Base-by-base conservation (phyloP, 2,888 invertebrate species). In the Agrochola macilenta region DNA sequence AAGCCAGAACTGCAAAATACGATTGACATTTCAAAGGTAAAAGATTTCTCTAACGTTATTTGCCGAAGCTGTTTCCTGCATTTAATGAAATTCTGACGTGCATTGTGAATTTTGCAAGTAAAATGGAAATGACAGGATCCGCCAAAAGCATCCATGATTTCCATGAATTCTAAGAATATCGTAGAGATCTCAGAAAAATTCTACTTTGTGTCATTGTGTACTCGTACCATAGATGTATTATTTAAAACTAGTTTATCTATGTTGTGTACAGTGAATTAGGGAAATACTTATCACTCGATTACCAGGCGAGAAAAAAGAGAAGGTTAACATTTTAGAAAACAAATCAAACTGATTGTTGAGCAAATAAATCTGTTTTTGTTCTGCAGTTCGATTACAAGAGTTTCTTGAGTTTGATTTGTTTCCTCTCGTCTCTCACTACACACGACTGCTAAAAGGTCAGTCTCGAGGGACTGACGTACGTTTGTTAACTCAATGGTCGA, bases 331-430 rank as follows among this genome's bases (percentile, higher is more conserved):
- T 52, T 68, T 52, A 52, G n/a, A 35, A 69, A 69, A 35, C n/a
- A 11, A 35, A 52, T 54, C 9, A 35, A 49, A 4, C 35, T 46
- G 30, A 46, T 61, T 43, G 2, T 74, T 54, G 9, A 1, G 14
- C 12, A 17, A 60, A 74, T 65, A 61, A 74, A 80, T 80, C 60
- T n/a, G 12, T 79, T 64, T 68, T 73, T 63, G 12, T 52, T 68
- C 35, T 11, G 39, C 5, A 61, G 39, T 74, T 43, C 23, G 69
- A 61, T 75, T 30, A 49, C 49, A 23, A 74, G 7, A 54, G 30
- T 26, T 64, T n/a, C n/a, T n/a, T n/a, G n/a, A n/a, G n/a, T n/a
- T n/a, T n/a, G n/a, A n/a, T n/a, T 75, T 69, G 65, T 54, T 80
- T 57, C 23, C 81, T 43, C 49, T 39, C 46, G 58, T 57, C n/a